Base-by-base conservation (phyloP, 2,888 invertebrate genomes). In the Thera britannica region DNA sequence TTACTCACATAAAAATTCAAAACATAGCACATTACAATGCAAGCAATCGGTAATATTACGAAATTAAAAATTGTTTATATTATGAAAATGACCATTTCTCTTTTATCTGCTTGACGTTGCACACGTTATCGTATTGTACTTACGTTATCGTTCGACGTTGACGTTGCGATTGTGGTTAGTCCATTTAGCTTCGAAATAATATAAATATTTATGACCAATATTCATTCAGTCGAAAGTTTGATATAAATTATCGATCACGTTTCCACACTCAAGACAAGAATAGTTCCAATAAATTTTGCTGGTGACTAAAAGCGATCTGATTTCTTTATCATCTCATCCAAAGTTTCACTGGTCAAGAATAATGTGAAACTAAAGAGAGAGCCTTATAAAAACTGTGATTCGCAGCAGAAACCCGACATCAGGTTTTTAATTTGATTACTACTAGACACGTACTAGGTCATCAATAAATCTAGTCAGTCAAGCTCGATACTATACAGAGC, bases 381-480 rank as follows among this genome's bases (percentile, higher is more conserved):
- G 44, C 44, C 2, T 46, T 2, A 46, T 44, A 44, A 44, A 44
- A 44, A 9, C 44, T 46, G 41, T 48, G 49, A 49, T 49, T 49
- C n/a, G 49, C n/a, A 12, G 49, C 49, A 49, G 35, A 41, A 41
- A 57, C 56, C 41, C 4, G 55, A 9, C 9, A 41, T 57, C 68
- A 49, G 23, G 61, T 68, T 62, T 61, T 58, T 64, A 61, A 60
- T 65, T 55, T 55, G 44, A 62, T 58, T 12, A 12, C 55, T 55
- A 51, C 35, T 41, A 6, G 36, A 9, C 60, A 23, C 44, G 49
- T 52, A 56, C 62, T 69, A 62, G 65, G 65, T 65, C 65, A 61
- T 61, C 66, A 38, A 56, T 63, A 62, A 52, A 62, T 62, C 65
- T 65, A 38, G 65, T 60, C 56, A 41, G 34, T 69, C 68, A 12